phyloP scores from a whole-genome alignment of 2,113 vertebrate species.

The Toxotes chatareus region DNA sequence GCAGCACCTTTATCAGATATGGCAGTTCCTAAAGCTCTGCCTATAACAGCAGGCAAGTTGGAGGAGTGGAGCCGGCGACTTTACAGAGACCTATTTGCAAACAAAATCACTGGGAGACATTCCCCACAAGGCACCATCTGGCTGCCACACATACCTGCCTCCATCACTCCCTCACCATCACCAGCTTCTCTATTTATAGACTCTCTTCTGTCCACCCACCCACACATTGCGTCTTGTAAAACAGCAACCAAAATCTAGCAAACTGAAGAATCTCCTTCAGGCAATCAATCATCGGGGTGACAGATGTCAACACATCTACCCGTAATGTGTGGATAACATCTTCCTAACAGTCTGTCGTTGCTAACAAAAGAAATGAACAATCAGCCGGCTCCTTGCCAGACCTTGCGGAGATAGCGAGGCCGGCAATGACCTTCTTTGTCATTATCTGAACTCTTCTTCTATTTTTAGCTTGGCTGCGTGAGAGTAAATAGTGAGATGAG shows the following conservation, averaged over 20 bases:
- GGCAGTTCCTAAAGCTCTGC: constrained; percentile 79
- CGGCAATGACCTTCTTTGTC: constrained; percentile 66
- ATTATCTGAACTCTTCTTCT: constrained; percentile 57
- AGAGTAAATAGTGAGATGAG: constrained; percentile 24
- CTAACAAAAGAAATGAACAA: constrained; percentile 61
- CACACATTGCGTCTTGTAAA: constrained; percentile 67
- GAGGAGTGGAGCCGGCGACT: constrained; percentile 69
- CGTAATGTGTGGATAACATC: constrained; percentile 63
- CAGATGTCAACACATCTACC: constrained; percentile 63
- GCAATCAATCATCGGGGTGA: constrained; percentile 67
- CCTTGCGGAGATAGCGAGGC: constrained; percentile 35
- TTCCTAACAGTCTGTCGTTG: constrained; percentile 45
- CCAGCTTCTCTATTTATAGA: constrained; percentile 75
- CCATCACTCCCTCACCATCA: constrained; percentile 68
- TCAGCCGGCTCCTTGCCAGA: constrained; percentile 53
- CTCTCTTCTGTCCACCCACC: constrained; percentile 60
- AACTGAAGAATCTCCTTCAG: constrained; percentile 65
- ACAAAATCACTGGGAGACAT: constrained; percentile 82
- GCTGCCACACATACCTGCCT: constrained; percentile 78
- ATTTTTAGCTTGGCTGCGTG: constrained; percentile 57
- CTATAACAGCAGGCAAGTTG: constrained; percentile 69
- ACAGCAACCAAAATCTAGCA: constrained; percentile 65
- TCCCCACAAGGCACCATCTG: constrained; percentile 82
- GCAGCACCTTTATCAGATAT: constrained; percentile 80
- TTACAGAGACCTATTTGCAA: constrained; percentile 82